These are phyloP conservation scores for Beris morrisii DNA, from an alignment of 2,888 invertebrate genomes.

Conservation along the genomic window DNA sequence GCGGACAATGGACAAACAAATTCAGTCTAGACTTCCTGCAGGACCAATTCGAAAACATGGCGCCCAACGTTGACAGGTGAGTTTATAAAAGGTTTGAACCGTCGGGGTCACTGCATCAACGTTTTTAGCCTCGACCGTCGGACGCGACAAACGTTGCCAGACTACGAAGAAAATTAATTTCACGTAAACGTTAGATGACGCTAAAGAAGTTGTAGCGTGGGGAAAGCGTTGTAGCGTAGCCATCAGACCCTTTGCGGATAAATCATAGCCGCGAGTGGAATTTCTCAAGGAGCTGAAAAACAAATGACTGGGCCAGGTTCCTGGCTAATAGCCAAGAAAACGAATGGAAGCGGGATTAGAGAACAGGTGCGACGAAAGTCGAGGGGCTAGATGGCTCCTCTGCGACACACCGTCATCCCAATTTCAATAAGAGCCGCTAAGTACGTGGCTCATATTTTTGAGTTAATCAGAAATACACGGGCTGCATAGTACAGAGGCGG, in stretches of 20 bases:
- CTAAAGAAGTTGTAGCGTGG: no score
- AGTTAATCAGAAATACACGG: constrained; percentile 13
- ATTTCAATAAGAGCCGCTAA: neutral
- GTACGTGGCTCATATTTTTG: constrained; percentile 17
- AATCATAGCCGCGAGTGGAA: constrained; percentile 5
- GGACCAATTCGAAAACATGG: neutral
- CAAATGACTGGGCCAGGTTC: constrained; percentile 2
- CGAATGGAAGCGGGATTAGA: neutral
- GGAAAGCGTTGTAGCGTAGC: no score
- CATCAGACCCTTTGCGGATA: constrained; percentile 4
- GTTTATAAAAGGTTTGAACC: constrained; percentile 13
- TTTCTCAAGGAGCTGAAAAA: neutral
- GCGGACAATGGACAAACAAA: constrained; percentile 16
- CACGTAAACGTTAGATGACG: no score
- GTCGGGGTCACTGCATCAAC: constrained; percentile 14
- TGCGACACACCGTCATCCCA: neutral
- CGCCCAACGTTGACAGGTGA: constrained; percentile 5
- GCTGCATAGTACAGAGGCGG: no score
- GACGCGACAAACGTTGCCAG: no score
- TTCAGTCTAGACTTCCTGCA: constrained; percentile 22
- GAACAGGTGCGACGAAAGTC: constrained; percentile 9
- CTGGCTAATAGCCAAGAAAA: constrained; percentile 15
- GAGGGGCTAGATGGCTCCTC: neutral
- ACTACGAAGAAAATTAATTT: no score
- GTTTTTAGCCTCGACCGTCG: neutral